A percentile compares a stretch with the other conserved stretches of the same genome.
Evolutionary conservation across 2,888 invertebrate genomes (phyloP).

Genomic region (Cerceris rybyensis): DNA sequence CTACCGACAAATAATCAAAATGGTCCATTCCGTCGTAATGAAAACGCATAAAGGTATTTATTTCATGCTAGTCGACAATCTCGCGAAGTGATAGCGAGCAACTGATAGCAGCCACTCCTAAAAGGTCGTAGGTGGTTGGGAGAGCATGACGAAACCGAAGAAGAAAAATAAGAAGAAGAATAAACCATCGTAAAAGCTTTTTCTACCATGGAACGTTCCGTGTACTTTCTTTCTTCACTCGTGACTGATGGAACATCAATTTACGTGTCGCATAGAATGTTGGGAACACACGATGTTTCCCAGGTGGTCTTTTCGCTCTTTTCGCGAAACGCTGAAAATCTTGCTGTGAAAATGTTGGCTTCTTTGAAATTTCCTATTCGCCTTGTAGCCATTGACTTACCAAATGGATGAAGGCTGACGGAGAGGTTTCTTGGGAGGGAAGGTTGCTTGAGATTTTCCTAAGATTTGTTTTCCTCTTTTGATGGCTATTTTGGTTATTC

Average conservation of each 20-base stretch:
- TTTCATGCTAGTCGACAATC: slow-evolving; percentile 21
- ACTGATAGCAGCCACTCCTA: neutral
- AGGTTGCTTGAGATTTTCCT: neutral
- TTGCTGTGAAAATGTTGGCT: slow-evolving; percentile 29
- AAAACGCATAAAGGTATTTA: slow-evolving; percentile 23
- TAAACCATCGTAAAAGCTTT: slow-evolving; percentile 33
- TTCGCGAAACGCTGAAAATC: slow-evolving; percentile 24
- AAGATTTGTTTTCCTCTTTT: no score
- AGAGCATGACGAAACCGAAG: slow-evolving; percentile 5
- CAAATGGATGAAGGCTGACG: slow-evolving; percentile 19
- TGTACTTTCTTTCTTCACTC: slow-evolving; percentile 27
- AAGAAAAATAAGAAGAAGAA: slow-evolving; percentile 17
- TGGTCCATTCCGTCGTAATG: neutral
- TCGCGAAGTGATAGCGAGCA: neutral
- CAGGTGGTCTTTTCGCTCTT: slow-evolving; percentile 6
- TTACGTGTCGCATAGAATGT: slow-evolving; percentile 50
- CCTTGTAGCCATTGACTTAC: neutral
- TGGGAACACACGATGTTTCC: slow-evolving; percentile 25
- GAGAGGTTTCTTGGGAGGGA: neutral
- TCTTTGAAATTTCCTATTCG: slow-evolving; percentile 3
- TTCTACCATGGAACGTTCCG: slow-evolving; percentile 19
- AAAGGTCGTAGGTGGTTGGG: neutral
- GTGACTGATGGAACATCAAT: slow-evolving; percentile 54
- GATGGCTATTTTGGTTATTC: no score
- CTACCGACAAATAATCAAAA: slow-evolving; percentile 28